Percentiles rank a stretch among this genome's conserved stretches.
Evolutionary conservation across 1,140 invertebrate genomes (phyloP).

Genomic region (Drepana arcuata): DNA sequence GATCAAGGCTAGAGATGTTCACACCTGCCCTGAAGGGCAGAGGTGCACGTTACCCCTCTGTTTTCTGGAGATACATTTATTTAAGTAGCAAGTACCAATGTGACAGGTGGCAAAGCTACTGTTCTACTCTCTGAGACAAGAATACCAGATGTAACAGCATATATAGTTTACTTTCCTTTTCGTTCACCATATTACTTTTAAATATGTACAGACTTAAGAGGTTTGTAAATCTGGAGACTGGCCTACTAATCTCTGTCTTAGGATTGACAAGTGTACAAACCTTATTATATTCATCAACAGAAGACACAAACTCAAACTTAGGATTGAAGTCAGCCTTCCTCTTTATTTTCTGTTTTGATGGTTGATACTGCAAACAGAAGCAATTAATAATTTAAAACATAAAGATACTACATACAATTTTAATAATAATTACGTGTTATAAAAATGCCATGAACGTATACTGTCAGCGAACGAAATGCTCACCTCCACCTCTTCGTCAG

Average conservation of each 20-base stretch:
- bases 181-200: too few species aligned
- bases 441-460: constrained; percentile 2
- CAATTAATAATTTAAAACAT: too few species aligned
- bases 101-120: background rate
- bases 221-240: too few species aligned
- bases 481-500: constrained; percentile 87
- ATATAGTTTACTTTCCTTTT: background rate
- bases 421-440: background rate
- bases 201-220: too few species aligned
- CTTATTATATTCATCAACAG: constrained; percentile 82
- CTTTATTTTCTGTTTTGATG: constrained; percentile 81
- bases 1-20: background rate
- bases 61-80: too few species aligned
- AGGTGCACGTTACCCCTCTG: background rate
- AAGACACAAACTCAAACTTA: constrained; percentile 82
- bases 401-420: constrained; percentile 4
- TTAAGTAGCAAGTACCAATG: background rate
- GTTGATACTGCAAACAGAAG: constrained; percentile 88
- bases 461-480: background rate
- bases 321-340: constrained; percentile 81
- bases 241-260: too few species aligned
- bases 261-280: constrained; percentile 35
- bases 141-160: background rate
- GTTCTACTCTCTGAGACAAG: background rate
- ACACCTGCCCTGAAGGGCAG: background rate